phyloP scores from a whole-genome alignment of 2,888 invertebrate species.

The Macaria liturata region DNA sequence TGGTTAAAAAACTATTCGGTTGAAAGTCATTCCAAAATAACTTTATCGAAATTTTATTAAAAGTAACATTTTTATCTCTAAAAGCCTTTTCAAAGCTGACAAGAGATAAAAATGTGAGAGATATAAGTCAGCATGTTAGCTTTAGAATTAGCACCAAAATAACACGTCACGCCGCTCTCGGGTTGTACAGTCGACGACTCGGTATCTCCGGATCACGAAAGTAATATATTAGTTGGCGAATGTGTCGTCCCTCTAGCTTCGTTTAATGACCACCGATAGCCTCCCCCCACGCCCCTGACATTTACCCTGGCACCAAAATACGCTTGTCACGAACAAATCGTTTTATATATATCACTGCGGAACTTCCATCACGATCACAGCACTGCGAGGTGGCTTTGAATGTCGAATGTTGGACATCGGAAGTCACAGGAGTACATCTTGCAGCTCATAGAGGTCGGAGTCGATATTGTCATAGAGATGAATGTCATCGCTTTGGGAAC shows the following conservation, averaged over 20 bases:
- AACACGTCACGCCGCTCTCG: constrained; percentile 28
- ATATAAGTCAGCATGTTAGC: constrained; percentile 31
- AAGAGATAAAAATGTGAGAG: constrained; percentile 1
- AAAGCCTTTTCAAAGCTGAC: not conserved
- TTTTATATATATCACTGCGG: constrained; percentile 60
- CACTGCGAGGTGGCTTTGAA: constrained; percentile 52
- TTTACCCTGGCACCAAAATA: constrained; percentile 62
- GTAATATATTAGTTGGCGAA: constrained; percentile 77
- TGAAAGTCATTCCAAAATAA: not conserved
- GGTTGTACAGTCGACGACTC: constrained; percentile 74
- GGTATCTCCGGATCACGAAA: constrained; percentile 67
- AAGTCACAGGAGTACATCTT: constrained; percentile 8
- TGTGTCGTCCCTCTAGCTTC: constrained; percentile 78
- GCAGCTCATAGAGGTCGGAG: not conserved
- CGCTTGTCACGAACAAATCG: constrained; percentile 72
- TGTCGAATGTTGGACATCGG: constrained; percentile 36
- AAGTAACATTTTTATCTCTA: not conserved
- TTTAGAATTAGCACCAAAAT: constrained; percentile 24
- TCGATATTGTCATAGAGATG: constrained; percentile 24
- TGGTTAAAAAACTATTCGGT: constrained; percentile 18
- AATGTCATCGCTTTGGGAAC: constrained; percentile 67
- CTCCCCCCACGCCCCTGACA: constrained; percentile 57
- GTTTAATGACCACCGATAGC: constrained; percentile 68
- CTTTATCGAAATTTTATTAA: not conserved
- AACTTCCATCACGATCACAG: constrained; percentile 53